These are phyloP conservation scores for Phalacrocorax carbo DNA, from an alignment of 2,113 vertebrate species.

Conservation along the genomic window DNA sequence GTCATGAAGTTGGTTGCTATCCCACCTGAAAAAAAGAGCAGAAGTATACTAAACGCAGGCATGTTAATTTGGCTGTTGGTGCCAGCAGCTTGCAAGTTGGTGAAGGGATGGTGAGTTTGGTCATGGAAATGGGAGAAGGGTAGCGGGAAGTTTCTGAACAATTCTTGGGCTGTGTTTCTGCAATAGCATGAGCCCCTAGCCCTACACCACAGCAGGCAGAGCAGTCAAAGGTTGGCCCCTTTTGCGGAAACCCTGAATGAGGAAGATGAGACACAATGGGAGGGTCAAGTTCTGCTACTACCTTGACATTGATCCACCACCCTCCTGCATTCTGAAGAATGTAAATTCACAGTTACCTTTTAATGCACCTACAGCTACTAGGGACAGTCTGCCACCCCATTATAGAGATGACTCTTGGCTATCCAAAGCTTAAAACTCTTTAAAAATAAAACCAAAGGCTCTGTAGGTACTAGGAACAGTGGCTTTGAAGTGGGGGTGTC, in stretches of 20 bases:
- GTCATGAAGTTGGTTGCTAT: neutral
- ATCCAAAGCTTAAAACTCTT: constrained; percentile 39
- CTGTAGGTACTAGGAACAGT: neutral
- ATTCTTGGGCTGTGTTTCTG: neutral
- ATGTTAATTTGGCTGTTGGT: neutral
- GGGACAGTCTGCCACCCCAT: neutral
- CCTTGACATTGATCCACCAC: no score
- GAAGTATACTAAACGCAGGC: neutral
- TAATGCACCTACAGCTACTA: neutral
- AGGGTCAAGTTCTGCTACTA: neutral
- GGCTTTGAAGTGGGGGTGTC: neutral
- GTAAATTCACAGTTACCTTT: neutral
- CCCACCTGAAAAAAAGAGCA: neutral
- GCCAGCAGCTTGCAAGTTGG: neutral
- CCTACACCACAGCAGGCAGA: neutral
- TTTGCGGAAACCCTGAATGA: neutral
- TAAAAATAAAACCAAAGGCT: neutral
- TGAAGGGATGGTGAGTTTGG: neutral
- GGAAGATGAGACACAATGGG: neutral
- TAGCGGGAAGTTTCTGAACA: neutral
- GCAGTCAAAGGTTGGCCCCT: neutral
- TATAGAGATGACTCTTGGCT: neutral
- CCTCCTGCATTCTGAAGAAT: neutral
- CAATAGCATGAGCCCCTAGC: neutral
- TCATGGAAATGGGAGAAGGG: neutral